Conservation (phyloP, 2,888 invertebrate genomes). For the Halictus quadricinctus region DNA sequence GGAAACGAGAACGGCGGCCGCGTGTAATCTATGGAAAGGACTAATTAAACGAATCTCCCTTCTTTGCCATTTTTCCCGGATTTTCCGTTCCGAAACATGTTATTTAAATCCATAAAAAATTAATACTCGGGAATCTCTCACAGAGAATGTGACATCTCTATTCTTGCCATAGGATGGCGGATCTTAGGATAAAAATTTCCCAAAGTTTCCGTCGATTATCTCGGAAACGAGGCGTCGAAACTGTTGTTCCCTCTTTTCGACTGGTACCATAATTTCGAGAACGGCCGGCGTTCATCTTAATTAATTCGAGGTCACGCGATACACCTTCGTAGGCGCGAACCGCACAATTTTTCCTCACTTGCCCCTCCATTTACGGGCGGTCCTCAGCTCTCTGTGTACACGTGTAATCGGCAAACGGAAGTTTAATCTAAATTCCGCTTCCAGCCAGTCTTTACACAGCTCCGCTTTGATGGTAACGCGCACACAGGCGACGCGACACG, state of each 20-base stretch:
- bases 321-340: background rate
- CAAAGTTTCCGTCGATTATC: too few relatives aligned
- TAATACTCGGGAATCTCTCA: too few relatives aligned
- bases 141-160: too few relatives aligned
- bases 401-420: conserved; percentile 53
- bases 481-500: background rate
- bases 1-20: background rate
- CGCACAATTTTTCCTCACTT: conserved; percentile 35
- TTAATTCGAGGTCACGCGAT: background rate
- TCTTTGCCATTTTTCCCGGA: too few relatives aligned
- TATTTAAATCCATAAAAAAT: too few relatives aligned
- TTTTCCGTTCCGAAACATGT: too few relatives aligned
- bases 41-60: background rate
- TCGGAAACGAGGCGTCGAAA: background rate
- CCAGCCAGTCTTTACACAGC: conserved; percentile 41
- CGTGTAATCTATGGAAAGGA: background rate
- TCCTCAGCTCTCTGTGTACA: conserved; percentile 46
- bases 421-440: conserved; percentile 53
- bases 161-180: too few relatives aligned
- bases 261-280: background rate
- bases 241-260: background rate
- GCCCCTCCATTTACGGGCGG: conserved; percentile 35
- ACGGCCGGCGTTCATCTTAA: too few relatives aligned
- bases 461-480: conserved; percentile 42
- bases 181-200: too few relatives aligned